Conservation (phyloP, 2,888 invertebrate genomes). For the Lithosia quadra region DNA sequence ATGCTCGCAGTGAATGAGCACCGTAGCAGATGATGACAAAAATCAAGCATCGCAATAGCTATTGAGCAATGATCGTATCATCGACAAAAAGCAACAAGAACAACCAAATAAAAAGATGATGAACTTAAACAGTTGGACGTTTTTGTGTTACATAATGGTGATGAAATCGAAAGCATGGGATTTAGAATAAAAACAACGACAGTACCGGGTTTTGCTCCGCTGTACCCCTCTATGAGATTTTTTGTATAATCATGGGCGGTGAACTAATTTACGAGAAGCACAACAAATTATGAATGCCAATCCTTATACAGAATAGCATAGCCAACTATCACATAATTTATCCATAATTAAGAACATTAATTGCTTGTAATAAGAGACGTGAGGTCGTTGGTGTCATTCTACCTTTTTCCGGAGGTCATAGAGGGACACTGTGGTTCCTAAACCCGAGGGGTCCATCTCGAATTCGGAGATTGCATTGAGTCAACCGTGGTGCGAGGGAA, state of each 20-base stretch:
- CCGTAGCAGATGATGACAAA: conserved; percentile 22
- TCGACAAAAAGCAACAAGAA: conserved; percentile 22
- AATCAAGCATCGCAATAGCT: conserved; percentile 20
- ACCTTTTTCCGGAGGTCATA: too few species aligned
- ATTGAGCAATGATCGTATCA: conserved; percentile 43
- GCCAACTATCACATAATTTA: too few species aligned
- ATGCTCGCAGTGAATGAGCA: not conserved
- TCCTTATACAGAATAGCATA: not conserved
- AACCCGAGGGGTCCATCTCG: too few species aligned
- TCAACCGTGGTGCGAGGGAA: too few species aligned
- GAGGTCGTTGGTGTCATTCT: too few species aligned
- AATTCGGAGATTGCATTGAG: too few species aligned
- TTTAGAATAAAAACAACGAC: conserved; percentile 49
- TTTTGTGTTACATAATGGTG: conserved; percentile 62
- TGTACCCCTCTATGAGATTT: conserved; percentile 51
- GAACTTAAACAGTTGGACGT: conserved; percentile 53
- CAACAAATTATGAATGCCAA: not conserved
- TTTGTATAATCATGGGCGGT: conserved; percentile 44
- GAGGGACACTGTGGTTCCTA: too few species aligned
- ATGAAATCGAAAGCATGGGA: conserved; percentile 63
- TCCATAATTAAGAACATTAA: too few species aligned
- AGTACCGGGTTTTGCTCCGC: too few species aligned
- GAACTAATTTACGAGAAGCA: conserved; percentile 28
- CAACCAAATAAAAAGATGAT: conserved; percentile 39
- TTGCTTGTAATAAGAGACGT: too few species aligned